Percentiles rank a stretch among this genome's conserved stretches.
Conservation (phyloP, 2,113 vertebrate species). For the Numenius arquata region DNA sequence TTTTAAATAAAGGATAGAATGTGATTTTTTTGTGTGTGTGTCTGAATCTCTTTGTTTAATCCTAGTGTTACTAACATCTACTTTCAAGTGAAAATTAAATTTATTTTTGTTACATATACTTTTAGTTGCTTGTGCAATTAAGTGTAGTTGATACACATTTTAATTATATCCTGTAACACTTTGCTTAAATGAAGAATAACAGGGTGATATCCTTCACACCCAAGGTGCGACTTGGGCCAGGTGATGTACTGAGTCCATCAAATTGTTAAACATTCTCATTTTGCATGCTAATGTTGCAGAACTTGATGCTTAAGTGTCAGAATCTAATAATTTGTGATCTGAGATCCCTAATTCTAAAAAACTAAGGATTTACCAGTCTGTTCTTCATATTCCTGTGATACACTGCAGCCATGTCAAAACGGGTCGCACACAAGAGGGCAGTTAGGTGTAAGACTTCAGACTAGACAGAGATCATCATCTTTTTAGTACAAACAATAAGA, state of each 20-base stretch:
- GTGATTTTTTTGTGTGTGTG: not conserved
- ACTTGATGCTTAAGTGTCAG: not conserved
- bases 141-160: not conserved
- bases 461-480: not conserved
- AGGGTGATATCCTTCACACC: not conserved
- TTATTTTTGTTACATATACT: not conserved
- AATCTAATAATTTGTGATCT: not conserved
- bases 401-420: not conserved
- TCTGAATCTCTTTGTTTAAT: not conserved
- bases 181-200: not conserved
- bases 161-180: not conserved
- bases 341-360: not conserved
- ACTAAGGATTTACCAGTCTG: not conserved
- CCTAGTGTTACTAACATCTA: not conserved
- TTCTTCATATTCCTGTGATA: not conserved
- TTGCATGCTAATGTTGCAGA: not conserved
- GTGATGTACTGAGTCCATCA: accelerated
- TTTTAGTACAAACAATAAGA: not conserved
- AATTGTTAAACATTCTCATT: not conserved
- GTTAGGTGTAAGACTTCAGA: not conserved
- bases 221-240: not conserved
- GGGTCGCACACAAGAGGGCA: not conserved
- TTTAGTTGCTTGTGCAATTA: not conserved
- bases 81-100: not conserved
- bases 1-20: slow-evolving; percentile 60